phyloP scores from a whole-genome alignment of 2,113 vertebrate genomes.

The Trinectes maculatus region DNA sequence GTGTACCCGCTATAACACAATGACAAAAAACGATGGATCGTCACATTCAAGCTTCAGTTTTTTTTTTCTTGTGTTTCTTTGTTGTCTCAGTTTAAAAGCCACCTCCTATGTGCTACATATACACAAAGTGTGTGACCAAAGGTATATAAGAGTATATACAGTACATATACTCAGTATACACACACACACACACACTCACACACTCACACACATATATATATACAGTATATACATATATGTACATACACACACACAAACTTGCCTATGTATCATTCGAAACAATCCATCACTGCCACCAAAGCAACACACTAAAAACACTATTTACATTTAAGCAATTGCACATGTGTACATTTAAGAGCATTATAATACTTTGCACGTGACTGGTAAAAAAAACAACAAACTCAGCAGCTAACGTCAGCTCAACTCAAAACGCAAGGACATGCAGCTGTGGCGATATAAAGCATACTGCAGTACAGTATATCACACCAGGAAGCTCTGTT shows the following conservation, averaged over 20 bases:
- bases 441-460: background rate
- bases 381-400: background rate
- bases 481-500: background rate
- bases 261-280: background rate
- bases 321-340: slow-evolving; percentile 13
- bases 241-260: too few species aligned
- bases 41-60: too few species aligned
- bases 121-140: too few species aligned
- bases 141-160: too few species aligned
- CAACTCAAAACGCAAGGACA: background rate
- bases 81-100: too few species aligned
- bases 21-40: background rate
- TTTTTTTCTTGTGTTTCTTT: too few species aligned
- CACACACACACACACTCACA: too few species aligned
- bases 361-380: slow-evolving; percentile 1
- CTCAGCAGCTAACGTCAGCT: background rate
- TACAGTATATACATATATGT: too few species aligned
- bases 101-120: too few species aligned
- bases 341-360: background rate
- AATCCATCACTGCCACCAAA: background rate
- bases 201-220: too few species aligned
- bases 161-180: too few species aligned
- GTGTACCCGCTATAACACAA: background rate
- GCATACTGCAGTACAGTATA: background rate
- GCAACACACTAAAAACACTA: slow-evolving; percentile 3